Conservation (phyloP, 2,797 vertebrate species). For the Pangasius sanitwongsei region DNA sequence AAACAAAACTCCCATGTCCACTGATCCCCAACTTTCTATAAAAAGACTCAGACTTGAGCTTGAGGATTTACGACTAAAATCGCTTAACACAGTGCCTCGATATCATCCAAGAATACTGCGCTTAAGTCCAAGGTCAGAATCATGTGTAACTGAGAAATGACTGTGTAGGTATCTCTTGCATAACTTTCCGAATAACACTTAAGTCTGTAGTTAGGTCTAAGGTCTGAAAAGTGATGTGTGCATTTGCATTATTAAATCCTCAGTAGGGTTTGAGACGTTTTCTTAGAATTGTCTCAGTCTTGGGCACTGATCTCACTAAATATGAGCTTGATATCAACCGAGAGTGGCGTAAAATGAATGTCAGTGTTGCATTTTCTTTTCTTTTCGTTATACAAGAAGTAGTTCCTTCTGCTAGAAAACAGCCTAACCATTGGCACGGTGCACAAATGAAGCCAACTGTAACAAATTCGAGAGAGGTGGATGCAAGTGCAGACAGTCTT, state of each 20-base stretch:
- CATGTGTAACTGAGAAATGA: not conserved
- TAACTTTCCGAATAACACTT: not conserved
- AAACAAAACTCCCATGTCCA: constrained; percentile 21
- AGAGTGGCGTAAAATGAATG: no score
- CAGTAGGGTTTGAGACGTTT: no score
- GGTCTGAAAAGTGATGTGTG: not conserved
- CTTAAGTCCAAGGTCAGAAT: not conserved
- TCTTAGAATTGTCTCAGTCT: no score
- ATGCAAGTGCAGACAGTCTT: no score
- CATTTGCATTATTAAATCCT: no score
- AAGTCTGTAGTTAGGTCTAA: not conserved
- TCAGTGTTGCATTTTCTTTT: no score
- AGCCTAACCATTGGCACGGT: not conserved
- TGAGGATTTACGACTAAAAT: not conserved
- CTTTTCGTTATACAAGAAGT: not conserved
- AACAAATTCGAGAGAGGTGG: no score
- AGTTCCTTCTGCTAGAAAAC: no score
- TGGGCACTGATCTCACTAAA: no score
- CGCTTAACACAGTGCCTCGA: not conserved
- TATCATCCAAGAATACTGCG: not conserved
- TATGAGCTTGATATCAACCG: no score
- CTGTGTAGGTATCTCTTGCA: not conserved
- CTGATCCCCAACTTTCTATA: not conserved
- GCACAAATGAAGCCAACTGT: not conserved
- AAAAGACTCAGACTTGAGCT: not conserved